Conservation (phyloP, 2,797 vertebrate genomes). For the Hafferia zeledoni region DNA sequence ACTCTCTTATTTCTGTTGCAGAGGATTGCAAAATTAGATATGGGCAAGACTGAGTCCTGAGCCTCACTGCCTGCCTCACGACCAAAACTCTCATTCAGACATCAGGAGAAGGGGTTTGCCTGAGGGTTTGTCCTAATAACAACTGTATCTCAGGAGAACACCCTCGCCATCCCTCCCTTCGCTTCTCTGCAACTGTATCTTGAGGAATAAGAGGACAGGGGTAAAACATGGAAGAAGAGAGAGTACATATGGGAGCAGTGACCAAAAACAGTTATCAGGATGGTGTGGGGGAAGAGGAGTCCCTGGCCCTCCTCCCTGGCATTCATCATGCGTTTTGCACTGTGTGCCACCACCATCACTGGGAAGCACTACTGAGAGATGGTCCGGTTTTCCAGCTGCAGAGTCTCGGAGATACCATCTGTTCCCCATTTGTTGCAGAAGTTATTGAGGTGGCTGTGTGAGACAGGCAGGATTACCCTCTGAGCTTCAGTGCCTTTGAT, state of each 20-base stretch:
- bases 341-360: neutral
- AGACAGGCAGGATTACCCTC: neutral
- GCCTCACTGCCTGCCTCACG: neutral
- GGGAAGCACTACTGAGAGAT: neutral
- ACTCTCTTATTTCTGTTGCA: neutral
- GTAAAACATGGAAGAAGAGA: neutral
- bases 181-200: neutral
- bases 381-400: neutral
- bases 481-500: neutral
- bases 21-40: neutral
- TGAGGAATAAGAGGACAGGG: neutral
- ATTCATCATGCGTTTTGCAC: accelerated
- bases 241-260: neutral
- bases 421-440: conserved; percentile 7
- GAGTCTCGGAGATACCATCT: neutral
- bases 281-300: neutral
- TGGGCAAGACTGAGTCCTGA: neutral
- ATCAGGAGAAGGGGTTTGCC: accelerated
- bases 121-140: neutral
- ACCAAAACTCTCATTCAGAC: accelerated
- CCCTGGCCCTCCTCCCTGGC: neutral
- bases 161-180: neutral
- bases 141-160: neutral
- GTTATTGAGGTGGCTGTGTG: conserved; percentile 17
- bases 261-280: neutral